Conservation (phyloP, 37 sponge, comb jelly and placozoan species). For the Sycon ciliatum region DNA sequence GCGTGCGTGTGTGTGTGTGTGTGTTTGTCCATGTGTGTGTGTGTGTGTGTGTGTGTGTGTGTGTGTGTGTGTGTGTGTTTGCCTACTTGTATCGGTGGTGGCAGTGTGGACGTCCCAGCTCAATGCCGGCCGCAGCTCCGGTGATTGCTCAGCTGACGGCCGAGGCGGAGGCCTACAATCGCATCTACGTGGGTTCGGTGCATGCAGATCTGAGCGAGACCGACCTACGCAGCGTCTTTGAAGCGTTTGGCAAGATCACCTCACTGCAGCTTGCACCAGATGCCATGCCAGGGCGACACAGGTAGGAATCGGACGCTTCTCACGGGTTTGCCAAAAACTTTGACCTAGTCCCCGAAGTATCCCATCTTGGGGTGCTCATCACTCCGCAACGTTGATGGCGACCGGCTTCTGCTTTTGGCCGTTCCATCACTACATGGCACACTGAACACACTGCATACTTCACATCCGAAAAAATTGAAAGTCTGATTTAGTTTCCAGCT, state of each 20-base stretch:
- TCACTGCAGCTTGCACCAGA: constrained; percentile 75
- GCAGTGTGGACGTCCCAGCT: constrained; percentile 89
- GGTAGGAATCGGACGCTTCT: constrained; percentile 10
- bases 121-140: constrained; percentile 88
- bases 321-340: too few relatives aligned
- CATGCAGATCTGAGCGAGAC: constrained; percentile 68
- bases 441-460: too few relatives aligned
- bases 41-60: too few relatives aligned
- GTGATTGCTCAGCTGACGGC: constrained; percentile 74
- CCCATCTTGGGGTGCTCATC: too few relatives aligned
- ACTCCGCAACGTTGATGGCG: too few relatives aligned
- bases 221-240: constrained; percentile 92
- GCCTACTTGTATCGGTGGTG: neutral
- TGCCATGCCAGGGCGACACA: too few relatives aligned
- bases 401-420: too few relatives aligned
- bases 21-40: neutral
- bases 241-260: constrained; percentile 80
- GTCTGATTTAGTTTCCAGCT: too few relatives aligned
- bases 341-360: too few relatives aligned
- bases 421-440: too few relatives aligned
- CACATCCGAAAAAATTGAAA: too few relatives aligned
- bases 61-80: too few relatives aligned
- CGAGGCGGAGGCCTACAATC: constrained; percentile 70
- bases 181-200: constrained; percentile 86
- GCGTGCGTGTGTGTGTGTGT: constrained; percentile 79